Percentiles rank a stretch among this genome's conserved stretches.
These are phyloP conservation scores for Machaerirhynchus nigripectus DNA, from an alignment of 2,113 vertebrate genomes.

Conservation along the genomic window DNA sequence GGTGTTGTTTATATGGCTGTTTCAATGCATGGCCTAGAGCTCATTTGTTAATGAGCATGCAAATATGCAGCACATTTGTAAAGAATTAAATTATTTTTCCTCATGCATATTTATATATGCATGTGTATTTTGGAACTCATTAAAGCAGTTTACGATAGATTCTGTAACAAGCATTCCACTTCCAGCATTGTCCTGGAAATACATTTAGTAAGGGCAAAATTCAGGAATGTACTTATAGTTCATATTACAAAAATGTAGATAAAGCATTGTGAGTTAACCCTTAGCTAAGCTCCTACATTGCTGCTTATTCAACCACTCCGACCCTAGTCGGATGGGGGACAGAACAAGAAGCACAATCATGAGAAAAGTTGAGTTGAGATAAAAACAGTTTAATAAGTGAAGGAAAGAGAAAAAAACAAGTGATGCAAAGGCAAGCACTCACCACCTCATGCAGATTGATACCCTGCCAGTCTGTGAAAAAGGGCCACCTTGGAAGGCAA, in stretches of 20 bases:
- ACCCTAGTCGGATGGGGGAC: background rate
- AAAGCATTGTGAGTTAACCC: background rate
- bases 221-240: background rate
- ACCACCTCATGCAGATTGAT: background rate
- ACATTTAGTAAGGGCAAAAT: background rate
- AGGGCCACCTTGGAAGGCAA: background rate
- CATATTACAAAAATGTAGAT: background rate
- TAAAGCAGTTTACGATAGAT: slow-evolving; percentile 42
- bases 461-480: background rate
- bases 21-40: slow-evolving; percentile 37
- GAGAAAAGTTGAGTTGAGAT: background rate
- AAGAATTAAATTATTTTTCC: slow-evolving; percentile 54
- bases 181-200: slow-evolving; percentile 6
- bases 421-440: background rate
- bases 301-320: background rate
- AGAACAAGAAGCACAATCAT: background rate
- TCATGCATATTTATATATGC: slow-evolving; percentile 62
- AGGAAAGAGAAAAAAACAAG: background rate
- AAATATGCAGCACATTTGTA: slow-evolving; percentile 50
- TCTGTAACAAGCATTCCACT: slow-evolving; percentile 4
- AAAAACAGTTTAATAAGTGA: background rate
- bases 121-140: slow-evolving; percentile 43
- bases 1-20: slow-evolving; percentile 10
- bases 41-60: slow-evolving; percentile 42
- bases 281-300: background rate